phyloP scores from a whole-genome alignment of 2,113 vertebrate species.

The Percina caprodes region DNA sequence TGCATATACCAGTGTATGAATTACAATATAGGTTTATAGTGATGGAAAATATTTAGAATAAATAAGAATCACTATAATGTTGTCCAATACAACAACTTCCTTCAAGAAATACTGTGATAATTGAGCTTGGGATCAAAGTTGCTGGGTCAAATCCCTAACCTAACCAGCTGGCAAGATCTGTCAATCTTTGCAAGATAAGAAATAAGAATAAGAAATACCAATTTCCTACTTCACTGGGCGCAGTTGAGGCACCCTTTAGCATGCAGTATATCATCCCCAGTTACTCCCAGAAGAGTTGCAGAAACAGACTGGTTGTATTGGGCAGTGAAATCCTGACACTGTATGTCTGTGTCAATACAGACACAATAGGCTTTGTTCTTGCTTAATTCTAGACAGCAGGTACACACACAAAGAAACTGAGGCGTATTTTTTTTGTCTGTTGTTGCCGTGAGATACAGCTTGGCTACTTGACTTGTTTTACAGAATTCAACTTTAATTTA shows the following conservation, averaged over 20 bases:
- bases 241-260: neutral
- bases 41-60: neutral
- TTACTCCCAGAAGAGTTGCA: neutral
- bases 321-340: conserved; percentile 4
- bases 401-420: neutral
- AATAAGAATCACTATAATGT: neutral
- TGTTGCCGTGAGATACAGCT: conserved; percentile 1
- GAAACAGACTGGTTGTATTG: neutral
- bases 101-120: neutral
- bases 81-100: neutral
- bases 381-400: conserved; percentile 14
- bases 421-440: neutral
- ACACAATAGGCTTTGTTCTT: conserved; percentile 17
- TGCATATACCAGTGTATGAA: neutral
- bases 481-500: neutral
- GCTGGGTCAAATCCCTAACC: conserved; percentile 13
- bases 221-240: conserved; percentile 43
- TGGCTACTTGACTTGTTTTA: neutral
- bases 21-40: neutral
- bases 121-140: conserved; percentile 5
- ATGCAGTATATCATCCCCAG: conserved; percentile 16
- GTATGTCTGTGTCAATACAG: conserved; percentile 3
- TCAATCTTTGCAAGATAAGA: conserved; percentile 28
- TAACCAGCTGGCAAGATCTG: neutral
- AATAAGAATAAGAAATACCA: conserved; percentile 4